Base-by-base conservation (phyloP, 1,140 invertebrate genomes). In the Magallana gigas region DNA sequence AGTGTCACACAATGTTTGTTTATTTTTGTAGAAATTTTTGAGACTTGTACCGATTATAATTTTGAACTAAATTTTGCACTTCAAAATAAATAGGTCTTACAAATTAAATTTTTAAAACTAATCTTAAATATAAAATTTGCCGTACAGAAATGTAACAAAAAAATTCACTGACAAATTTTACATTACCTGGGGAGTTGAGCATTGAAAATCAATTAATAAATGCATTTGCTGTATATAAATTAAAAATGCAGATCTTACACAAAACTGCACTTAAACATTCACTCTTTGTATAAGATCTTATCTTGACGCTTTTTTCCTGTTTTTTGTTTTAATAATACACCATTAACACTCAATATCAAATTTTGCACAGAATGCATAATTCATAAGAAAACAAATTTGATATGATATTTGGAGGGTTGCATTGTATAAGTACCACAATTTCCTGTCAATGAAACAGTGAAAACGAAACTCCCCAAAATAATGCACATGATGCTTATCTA, bases 401-500 rank as follows among this genome's bases (percentile, higher is more conserved):
- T 64, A 18, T 29, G 5, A 48, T 36, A 76, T 76, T 29, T 76
- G 18, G 6, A 8, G 23, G 68, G 68, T 23, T 76, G 36, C 23
- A 76, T 76, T 9, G 68, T 76, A 29, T 36, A 18, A 36, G 68
- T 76, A 11, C 6, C 68, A 23, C 36, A 29, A 76, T 76, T 76
- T 76, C 18, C 68, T 12, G 68, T 76, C 68, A 76, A 76, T 29
- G 68, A 76, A 76, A 76, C 8, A 11, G 68, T 76, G 68, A 76
- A 76, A 76, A 76, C 12, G 68, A 76, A 76, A 76, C 68, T 29
- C 68, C 36, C 36, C 12, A 3, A 29, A 36, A 76, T 76, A 76
- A 76, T 76, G 68, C 68, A 76, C 36, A 8, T 76, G 68, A 76
- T 76, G 68, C 12, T 76, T 76, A 76, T 76, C 68, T 76, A 9